Conservation (phyloP, 2,888 invertebrate genomes). For the Aphodius sticticus region DNA sequence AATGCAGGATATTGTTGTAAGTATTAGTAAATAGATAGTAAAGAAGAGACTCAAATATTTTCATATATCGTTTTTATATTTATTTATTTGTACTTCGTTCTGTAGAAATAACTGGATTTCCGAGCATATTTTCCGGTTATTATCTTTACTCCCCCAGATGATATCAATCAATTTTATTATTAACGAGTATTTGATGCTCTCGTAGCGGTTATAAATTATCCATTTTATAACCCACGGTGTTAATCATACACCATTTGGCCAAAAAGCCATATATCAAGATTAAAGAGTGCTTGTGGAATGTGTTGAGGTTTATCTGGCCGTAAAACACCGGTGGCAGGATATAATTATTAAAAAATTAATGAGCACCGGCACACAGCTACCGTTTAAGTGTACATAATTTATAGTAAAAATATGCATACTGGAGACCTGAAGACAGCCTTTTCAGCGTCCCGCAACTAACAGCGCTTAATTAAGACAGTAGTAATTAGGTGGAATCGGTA, state of each 20-base stretch:
- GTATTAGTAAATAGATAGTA: too few relatives aligned
- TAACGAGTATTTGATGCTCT: too few relatives aligned
- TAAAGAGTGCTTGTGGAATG: neutral
- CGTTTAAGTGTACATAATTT: neutral
- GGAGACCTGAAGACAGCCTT: neutral
- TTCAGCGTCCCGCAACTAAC: neutral
- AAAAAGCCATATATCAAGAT: neutral
- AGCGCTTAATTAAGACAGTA: neutral
- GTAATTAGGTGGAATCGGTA: neutral
- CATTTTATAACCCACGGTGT: neutral
- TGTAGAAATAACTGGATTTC: too few relatives aligned
- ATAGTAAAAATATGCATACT: neutral
- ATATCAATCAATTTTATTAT: too few relatives aligned
- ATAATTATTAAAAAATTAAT: constrained; percentile 4
- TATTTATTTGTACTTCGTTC: too few relatives aligned
- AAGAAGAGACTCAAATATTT: too few relatives aligned
- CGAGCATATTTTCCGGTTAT: too few relatives aligned
- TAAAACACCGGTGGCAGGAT: neutral
- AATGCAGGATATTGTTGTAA: too few relatives aligned
- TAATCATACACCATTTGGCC: neutral
- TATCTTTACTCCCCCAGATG: too few relatives aligned
- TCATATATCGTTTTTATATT: too few relatives aligned
- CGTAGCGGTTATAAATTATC: neutral
- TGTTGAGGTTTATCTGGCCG: neutral
- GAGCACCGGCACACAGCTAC: neutral